Conservation (phyloP, 2,797 vertebrate species). For the Argentina silus region DNA sequence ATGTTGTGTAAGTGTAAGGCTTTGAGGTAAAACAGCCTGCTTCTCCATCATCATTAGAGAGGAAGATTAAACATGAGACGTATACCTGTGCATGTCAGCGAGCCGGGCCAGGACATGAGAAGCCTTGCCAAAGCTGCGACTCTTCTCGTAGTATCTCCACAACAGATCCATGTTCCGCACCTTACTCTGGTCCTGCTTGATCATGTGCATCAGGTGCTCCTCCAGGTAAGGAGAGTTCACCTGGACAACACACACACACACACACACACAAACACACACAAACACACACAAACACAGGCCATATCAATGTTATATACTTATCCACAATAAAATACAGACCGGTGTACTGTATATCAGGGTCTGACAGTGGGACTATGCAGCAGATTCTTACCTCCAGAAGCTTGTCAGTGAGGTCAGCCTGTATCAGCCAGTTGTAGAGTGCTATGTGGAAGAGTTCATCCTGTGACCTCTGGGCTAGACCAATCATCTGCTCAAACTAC, state of each 20-base stretch:
- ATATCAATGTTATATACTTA: background rate
- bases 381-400: constrained; percentile 87
- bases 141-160: constrained; percentile 98
- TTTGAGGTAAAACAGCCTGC: no score
- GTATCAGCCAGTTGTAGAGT: constrained; percentile 97
- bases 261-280: background rate
- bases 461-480: constrained; percentile 90
- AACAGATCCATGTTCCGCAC: constrained; percentile 96
- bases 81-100: constrained; percentile 94
- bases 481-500: constrained; percentile 96
- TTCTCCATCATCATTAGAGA: background rate
- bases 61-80: background rate
- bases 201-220: constrained; percentile 93
- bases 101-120: constrained; percentile 91
- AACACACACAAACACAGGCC: background rate
- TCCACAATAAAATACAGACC: background rate
- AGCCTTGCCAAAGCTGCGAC: constrained; percentile 91
- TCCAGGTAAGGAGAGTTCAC: constrained; percentile 94
- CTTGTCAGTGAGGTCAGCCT: constrained; percentile 93
- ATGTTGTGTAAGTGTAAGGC: no score
- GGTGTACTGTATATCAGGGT: background rate
- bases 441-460: constrained; percentile 98
- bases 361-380: background rate
- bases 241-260: constrained; percentile 64
- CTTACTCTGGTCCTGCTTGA: constrained; percentile 95